Base-by-base conservation (phyloP, 2,797 vertebrate genomes). In the Manis crassicaudata region DNA sequence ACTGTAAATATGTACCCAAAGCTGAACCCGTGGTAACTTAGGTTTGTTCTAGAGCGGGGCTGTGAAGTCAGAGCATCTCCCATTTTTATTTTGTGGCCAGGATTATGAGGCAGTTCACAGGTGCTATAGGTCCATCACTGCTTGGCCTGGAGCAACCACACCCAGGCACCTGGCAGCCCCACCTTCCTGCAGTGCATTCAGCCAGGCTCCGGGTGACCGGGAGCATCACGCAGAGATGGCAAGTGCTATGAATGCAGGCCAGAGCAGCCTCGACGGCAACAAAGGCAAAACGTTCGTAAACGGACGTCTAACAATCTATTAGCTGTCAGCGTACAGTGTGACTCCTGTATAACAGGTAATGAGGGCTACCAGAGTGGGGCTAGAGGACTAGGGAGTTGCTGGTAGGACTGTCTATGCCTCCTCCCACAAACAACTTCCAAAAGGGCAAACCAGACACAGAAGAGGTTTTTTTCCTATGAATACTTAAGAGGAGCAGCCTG, bases 1-100 rank as follows among this genome's bases (percentile, higher is more conserved):
- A 77, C 88, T 90, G 81, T 82, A 91, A 94, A 56, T 91, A 43
- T 73, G 37, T 85, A 17, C 14, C 72, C 83, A 75, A 65, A 82
- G 29, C n/a, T 58, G 50, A 96, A 85, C 27, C 18, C 14, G 14
- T 46, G 17, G 62, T 65, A 37, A 83, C 62, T 56, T 72, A 40
- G 35, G 40, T 50, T 80, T 84, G 35, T 50, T 87, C 62, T 60
- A 40, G 21, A 75, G 6, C 16, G 3, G 2, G 0, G 6, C 10
- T 77, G 37, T 63, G n/a, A 52, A 23, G 40, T 27, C 83, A 7
- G 21, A 72, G 29, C 50, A 3, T 27, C 35, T 79, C 16, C 35
- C 27, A 4, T 43, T 76, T 89, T 86, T 35, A 80, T 10, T 60
- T 46, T 68, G 7, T 60, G 43, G n/a, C 32, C 56, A 46, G 87